Conservation (phyloP, 64 coral and sea anemone genomes). For the Stylophora pistillata region DNA sequence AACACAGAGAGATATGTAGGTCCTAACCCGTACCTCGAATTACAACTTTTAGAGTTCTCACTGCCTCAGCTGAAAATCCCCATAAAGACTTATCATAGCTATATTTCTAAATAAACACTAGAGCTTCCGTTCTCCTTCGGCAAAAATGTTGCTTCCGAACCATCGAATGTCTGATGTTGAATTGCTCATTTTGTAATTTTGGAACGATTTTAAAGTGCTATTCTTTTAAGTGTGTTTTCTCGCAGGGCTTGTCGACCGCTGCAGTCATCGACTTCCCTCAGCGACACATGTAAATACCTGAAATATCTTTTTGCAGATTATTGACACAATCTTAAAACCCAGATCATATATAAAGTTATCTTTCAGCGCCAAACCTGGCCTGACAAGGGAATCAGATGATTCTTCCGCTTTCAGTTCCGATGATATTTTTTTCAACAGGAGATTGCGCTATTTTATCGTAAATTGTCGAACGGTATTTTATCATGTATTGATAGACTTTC, state of each 20-base stretch:
- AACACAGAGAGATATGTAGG: not conserved
- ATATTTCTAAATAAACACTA: not conserved
- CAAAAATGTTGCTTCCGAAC: not conserved
- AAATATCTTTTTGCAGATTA: not conserved
- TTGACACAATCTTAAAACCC: not conserved
- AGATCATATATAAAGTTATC: constrained; percentile 1
- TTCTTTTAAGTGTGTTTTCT: not conserved
- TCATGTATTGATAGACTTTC: constrained; percentile 8
- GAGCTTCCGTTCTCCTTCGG: not conserved
- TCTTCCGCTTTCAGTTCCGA: not conserved
- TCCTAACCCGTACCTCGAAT: too few species aligned
- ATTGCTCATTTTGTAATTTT: not conserved
- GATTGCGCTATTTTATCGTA: constrained; percentile 13
- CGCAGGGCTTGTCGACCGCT: not conserved
- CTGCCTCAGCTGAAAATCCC: too few species aligned
- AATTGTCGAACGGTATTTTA: constrained; percentile 1
- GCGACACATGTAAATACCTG: not conserved
- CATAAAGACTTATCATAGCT: too few species aligned
- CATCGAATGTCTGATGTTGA: not conserved
- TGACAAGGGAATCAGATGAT: not conserved
- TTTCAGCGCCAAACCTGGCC: not conserved
- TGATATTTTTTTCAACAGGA: too few species aligned
- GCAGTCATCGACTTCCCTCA: not conserved
- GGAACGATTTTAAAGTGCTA: not conserved
- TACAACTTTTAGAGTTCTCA: too few species aligned